Conservation (phyloP, 2,888 invertebrate genomes). For the Cyaniris semiargus region DNA sequence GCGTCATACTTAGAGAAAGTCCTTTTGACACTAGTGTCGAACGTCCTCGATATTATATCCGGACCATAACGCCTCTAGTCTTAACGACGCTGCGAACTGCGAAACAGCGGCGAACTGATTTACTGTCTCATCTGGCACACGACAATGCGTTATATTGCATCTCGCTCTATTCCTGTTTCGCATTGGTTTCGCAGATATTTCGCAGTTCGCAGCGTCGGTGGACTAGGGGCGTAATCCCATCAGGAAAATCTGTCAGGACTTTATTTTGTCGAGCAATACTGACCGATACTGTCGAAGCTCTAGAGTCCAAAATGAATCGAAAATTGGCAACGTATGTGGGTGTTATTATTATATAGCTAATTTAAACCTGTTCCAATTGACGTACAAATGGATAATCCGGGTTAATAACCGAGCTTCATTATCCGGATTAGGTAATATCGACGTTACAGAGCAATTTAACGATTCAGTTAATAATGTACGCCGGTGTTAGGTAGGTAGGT, state of each 20-base stretch:
- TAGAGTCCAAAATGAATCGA: background rate
- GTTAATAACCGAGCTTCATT: constrained; percentile 32
- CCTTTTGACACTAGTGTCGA: background rate
- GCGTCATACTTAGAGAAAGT: background rate
- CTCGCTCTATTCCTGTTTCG: too few relatives aligned
- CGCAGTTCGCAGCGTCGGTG: too few relatives aligned
- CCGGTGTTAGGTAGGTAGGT: background rate
- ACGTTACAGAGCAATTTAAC: constrained; percentile 11
- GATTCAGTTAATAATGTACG: constrained; percentile 19
- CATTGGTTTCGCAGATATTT: too few relatives aligned
- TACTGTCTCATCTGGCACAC: too few relatives aligned
- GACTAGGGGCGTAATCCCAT: too few relatives aligned
- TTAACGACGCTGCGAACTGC: too few relatives aligned
- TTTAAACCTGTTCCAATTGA: constrained; percentile 33
- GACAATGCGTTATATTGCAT: too few relatives aligned
- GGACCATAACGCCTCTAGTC: too few relatives aligned
- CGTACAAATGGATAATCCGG: constrained; percentile 32
- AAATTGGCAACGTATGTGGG: background rate
- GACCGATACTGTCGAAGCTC: background rate
- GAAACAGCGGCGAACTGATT: too few relatives aligned
- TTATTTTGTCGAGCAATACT: background rate
- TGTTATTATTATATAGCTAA: constrained; percentile 25
- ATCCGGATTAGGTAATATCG: constrained; percentile 32
- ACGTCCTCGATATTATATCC: background rate
- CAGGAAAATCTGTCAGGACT: constrained; percentile 4